Evolutionary conservation across 2,113 vertebrate genomes (phyloP).

Genomic region (Sebastes schlegelii): DNA sequence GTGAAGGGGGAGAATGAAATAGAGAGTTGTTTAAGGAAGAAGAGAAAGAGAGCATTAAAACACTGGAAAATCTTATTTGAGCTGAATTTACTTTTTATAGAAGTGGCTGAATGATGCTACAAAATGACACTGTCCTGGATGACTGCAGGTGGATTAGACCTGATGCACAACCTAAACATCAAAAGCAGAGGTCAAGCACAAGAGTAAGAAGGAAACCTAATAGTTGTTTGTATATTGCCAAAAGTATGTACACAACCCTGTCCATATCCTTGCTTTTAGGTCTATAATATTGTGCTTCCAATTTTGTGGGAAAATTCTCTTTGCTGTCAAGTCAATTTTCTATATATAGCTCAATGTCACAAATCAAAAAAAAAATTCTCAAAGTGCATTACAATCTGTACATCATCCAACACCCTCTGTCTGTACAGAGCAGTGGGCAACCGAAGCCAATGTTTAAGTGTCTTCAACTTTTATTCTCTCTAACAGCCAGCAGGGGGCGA

Average conservation of each 20-base stretch:
- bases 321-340: neutral
- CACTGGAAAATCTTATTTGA: neutral
- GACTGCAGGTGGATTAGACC: neutral
- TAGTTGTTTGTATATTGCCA: neutral
- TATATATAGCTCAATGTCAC: neutral
- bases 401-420: neutral
- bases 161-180: neutral
- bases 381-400: neutral
- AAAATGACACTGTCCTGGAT: neutral
- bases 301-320: neutral
- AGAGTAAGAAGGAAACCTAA: neutral
- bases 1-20: slow-evolving; percentile 23
- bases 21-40: slow-evolving; percentile 49
- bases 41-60: slow-evolving; percentile 1
- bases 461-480: too few relatives aligned
- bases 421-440: neutral
- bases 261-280: neutral
- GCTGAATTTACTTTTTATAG: neutral
- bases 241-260: neutral
- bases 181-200: neutral
- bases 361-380: neutral
- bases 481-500: too few relatives aligned
- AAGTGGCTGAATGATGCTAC: neutral
- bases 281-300: neutral
- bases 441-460: too few relatives aligned